Percentiles rank a stretch among this genome's conserved stretches.
phyloP scores from a whole-genome alignment of 2,797 vertebrate species.

The Erethizon dorsatum region DNA sequence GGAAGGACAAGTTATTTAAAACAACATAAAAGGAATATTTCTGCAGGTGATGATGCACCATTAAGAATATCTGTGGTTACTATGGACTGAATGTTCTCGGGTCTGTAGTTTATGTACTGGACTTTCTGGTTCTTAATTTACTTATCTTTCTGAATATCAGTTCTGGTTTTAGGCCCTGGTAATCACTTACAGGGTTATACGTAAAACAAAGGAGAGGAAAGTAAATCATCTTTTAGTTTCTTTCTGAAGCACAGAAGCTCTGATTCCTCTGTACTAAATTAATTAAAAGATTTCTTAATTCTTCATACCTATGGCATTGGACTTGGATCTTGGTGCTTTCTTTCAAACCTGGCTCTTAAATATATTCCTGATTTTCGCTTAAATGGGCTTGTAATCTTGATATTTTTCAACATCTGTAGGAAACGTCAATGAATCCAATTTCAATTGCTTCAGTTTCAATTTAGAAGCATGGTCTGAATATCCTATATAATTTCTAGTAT shows the following conservation, averaged over 20 bases:
- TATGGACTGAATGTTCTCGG: not conserved
- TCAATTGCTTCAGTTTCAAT: not conserved
- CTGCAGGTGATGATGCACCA: not conserved
- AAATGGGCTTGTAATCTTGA: not conserved
- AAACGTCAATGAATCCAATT: not conserved
- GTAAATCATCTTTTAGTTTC: not conserved
- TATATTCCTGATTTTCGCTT: conserved; percentile 14
- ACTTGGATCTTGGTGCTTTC: not conserved
- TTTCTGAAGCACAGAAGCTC: not conserved
- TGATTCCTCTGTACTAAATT: not conserved
- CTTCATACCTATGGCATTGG: not conserved
- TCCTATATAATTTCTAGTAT: not conserved
- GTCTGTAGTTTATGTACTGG: not conserved
- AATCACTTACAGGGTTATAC: not conserved
- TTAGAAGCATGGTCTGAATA: not conserved
- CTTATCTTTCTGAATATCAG: not conserved
- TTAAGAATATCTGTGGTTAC: not conserved
- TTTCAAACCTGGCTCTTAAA: not conserved
- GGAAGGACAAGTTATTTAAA: not conserved
- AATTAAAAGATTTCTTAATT: not conserved
- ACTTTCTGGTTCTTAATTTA: not conserved
- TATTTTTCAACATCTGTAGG: not conserved
- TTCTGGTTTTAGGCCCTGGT: not conserved
- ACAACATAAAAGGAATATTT: not conserved
- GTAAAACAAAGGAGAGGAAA: not conserved